Percentiles rank a stretch among this genome's conserved stretches.
Evolutionary conservation across 1,140 invertebrate species (phyloP).

Genomic region (Drosophila cardini): DNA sequence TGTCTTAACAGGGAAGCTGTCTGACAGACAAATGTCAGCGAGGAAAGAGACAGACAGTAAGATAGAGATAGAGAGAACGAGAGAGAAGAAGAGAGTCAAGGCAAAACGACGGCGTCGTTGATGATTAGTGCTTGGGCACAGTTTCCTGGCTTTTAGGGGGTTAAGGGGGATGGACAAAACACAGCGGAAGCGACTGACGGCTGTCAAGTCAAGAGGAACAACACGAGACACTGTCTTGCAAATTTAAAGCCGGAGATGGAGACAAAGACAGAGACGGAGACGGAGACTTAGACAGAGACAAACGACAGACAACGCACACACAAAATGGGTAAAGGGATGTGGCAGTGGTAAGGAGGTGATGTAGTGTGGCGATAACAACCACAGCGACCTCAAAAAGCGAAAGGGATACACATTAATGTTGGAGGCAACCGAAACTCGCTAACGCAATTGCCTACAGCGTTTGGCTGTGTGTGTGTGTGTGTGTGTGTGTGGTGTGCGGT

Average conservation of each 20-base stretch:
- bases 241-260: constrained; percentile 8
- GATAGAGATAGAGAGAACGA: too few species aligned
- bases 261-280: constrained; percentile 18
- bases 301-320: constrained; percentile 37
- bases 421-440: constrained; percentile 37
- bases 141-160: not conserved
- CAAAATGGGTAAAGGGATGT: not conserved
- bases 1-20: constrained; percentile 28
- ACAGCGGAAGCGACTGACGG: constrained; percentile 45
- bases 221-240: constrained; percentile 30
- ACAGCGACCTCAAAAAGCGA: constrained; percentile 43
- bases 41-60: too few species aligned
- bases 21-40: constrained; percentile 60
- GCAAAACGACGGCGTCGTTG: constrained; percentile 33
- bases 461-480: not conserved
- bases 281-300: constrained; percentile 15
- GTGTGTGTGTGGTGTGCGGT: constrained; percentile 24
- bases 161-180: not conserved
- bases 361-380: not conserved
- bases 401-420: constrained; percentile 71
- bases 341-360: not conserved
- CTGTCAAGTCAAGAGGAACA: constrained; percentile 58
- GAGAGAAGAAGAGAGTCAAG: constrained; percentile 47
- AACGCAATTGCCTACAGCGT: constrained; percentile 49
- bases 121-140: constrained; percentile 40